Evolutionary conservation across 2,797 vertebrate species (phyloP).

Genomic region (Oreonectes daqikongensis): DNA sequence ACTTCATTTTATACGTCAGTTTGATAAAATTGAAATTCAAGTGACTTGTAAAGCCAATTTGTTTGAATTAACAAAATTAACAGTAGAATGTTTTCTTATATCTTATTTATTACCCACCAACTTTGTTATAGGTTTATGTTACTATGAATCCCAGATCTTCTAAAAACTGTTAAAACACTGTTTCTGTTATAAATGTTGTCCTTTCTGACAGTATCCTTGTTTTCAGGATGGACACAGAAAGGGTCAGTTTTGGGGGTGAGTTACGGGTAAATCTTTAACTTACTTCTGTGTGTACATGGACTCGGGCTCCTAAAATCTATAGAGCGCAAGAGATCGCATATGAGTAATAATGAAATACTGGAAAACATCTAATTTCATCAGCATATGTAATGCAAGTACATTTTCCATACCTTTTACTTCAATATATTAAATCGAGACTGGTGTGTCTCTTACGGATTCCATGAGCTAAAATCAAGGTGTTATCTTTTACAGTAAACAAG

Average conservation of each 20-base stretch:
- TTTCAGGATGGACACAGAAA: constrained; percentile 47
- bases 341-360: not conserved
- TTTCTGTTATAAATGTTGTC: constrained; percentile 24
- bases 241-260: constrained; percentile 60
- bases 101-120: too few species aligned
- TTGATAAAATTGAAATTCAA: too few species aligned
- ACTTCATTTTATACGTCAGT: too few species aligned
- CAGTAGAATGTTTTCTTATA: too few species aligned
- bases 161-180: not conserved
- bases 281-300: constrained; percentile 24
- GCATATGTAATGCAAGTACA: not conserved
- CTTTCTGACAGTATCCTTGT: constrained; percentile 44
- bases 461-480: not conserved
- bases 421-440: not conserved
- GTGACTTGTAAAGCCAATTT: too few species aligned
- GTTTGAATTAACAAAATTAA: too few species aligned
- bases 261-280: constrained; percentile 76
- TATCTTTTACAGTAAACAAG: constrained; percentile 8
- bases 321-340: constrained; percentile 19
- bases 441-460: not conserved
- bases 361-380: not conserved
- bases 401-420: not conserved
- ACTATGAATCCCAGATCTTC: not conserved
- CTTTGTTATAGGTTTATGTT: too few species aligned
- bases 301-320: constrained; percentile 45